phyloP scores from a whole-genome alignment of 2,888 invertebrate genomes.

The Aphidius colemani region DNA sequence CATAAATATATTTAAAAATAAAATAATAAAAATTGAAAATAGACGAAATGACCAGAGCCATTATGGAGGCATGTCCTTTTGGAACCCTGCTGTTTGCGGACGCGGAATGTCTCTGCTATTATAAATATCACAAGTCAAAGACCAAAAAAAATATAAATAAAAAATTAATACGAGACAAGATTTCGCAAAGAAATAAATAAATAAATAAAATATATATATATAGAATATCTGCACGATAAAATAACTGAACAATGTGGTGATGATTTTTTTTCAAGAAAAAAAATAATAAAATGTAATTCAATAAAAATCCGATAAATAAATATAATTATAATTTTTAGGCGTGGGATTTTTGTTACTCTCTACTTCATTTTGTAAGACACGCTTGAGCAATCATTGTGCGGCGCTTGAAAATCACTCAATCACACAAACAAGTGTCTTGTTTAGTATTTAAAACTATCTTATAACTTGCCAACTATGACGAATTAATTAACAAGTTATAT shows the following conservation, averaged over 20 bases:
- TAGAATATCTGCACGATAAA: background rate
- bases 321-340: constrained; percentile 22
- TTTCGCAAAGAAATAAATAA: no score
- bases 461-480: no score
- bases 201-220: no score
- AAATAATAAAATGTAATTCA: no score
- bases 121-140: constrained; percentile 51
- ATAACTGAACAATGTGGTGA: background rate
- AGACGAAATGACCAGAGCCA: constrained; percentile 45
- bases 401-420: background rate
- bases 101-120: constrained; percentile 50
- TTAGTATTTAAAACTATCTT: no score
- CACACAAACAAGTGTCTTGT: no score
- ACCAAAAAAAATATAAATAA: constrained; percentile 39
- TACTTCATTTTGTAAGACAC: background rate
- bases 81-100: constrained; percentile 50
- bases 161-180: no score
- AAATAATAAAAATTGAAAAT: constrained; percentile 39
- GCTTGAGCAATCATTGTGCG: background rate
- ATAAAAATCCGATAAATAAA: no score
- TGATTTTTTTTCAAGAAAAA: no score
- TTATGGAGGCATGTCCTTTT: constrained; percentile 51
- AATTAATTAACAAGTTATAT: no score
- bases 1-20: constrained; percentile 13
- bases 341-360: constrained; percentile 17